phyloP scores from a whole-genome alignment of 2,888 invertebrate species.

The Antheraea assamensis region DNA sequence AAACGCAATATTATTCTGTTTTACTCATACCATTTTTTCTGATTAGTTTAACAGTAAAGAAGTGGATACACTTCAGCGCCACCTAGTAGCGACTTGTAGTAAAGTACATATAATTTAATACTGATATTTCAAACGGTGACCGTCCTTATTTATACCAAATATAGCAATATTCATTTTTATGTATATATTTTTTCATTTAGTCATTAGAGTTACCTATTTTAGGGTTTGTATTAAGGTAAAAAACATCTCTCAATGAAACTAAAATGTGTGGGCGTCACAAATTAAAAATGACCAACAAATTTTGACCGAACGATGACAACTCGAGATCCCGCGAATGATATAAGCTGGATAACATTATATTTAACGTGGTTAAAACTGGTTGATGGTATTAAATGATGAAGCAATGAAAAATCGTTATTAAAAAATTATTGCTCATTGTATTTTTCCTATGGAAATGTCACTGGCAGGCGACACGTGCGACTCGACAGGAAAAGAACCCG shows the following conservation, averaged over 20 bases:
- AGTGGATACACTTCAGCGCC: too few species aligned
- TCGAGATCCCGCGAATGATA: neutral
- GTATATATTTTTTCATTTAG: too few species aligned
- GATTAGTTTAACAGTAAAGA: too few species aligned
- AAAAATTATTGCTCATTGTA: conserved; percentile 67
- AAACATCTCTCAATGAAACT: neutral
- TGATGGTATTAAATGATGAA: conserved; percentile 33
- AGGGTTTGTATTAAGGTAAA: too few species aligned
- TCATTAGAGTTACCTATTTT: too few species aligned
- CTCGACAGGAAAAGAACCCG: conserved; percentile 72
- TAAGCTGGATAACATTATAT: neutral
- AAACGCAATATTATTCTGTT: too few species aligned
- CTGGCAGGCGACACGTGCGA: conserved; percentile 55
- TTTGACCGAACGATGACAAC: neutral
- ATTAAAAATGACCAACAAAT: conserved; percentile 29
- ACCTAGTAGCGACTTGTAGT: too few species aligned
- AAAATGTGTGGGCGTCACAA: neutral
- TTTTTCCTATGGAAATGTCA: conserved; percentile 60
- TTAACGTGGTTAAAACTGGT: neutral
- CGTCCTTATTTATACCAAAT: too few species aligned
- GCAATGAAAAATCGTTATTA: conserved; percentile 49
- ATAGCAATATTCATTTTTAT: too few species aligned
- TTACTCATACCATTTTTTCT: too few species aligned
- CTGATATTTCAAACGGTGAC: too few species aligned
- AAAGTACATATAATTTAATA: too few species aligned